phyloP scores from a whole-genome alignment of 1,140 invertebrate genomes.

The Macrobrachium rosenbergii region DNA sequence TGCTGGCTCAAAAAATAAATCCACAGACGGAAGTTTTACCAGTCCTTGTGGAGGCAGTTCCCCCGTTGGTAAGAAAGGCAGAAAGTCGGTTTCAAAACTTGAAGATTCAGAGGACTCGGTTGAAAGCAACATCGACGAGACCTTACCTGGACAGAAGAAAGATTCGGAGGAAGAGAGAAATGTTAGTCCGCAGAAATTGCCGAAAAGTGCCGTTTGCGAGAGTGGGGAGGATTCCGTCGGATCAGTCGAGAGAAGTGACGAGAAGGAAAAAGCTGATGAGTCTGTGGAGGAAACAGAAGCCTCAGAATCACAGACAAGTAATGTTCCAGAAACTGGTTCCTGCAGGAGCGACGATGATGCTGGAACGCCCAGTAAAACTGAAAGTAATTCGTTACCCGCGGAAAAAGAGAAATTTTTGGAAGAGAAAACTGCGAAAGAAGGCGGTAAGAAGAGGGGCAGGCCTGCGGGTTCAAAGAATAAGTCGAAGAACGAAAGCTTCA shows the following conservation, averaged over 20 bases:
- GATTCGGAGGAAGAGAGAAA: neutral
- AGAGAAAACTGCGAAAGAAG: neutral
- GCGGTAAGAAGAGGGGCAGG: no score
- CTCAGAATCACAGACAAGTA: neutral
- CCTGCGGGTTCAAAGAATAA: no score
- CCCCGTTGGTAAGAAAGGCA: no score
- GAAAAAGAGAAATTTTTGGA: neutral
- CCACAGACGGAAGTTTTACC: neutral
- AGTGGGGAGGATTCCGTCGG: neutral
- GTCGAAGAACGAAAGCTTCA: no score
- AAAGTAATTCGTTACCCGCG: no score
- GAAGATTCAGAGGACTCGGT: neutral
- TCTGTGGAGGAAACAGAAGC: neutral
- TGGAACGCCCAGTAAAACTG: no score
- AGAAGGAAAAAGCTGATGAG: conserved; percentile 18
- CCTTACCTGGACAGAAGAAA: no score
- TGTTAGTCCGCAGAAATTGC: neutral
- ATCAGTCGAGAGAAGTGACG: neutral
- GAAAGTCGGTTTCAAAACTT: no score
- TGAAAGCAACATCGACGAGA: neutral
- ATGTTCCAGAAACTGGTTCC: no score
- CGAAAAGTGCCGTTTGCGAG: neutral
- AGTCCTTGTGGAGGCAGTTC: no score
- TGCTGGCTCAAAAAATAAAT: neutral
- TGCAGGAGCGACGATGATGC: no score